These are phyloP conservation scores for Xerus rutilus DNA, from an alignment of 2,797 vertebrate genomes.

Conservation along the genomic window DNA sequence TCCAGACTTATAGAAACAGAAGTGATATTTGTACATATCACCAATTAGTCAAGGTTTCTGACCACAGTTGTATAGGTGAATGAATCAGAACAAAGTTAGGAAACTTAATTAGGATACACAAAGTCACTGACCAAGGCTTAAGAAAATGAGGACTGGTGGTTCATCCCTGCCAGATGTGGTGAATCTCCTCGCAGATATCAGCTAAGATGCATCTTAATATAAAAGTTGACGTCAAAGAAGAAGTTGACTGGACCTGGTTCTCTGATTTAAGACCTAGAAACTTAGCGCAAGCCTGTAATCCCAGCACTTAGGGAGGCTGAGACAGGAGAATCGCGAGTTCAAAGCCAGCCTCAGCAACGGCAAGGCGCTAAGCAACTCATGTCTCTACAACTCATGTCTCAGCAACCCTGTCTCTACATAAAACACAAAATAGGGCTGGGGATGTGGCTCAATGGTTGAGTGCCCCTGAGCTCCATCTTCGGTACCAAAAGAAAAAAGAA, in stretches of 20 bases:
- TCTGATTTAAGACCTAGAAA: constrained; percentile 6
- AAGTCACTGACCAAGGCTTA: background rate
- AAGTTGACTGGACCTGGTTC: background rate
- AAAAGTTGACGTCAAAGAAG: background rate
- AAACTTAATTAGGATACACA: background rate
- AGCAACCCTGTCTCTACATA: no score
- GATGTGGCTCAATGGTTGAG: no score
- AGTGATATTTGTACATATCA: background rate
- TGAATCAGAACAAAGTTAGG: constrained; percentile 7
- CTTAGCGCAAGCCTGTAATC: no score
- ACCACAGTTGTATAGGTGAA: background rate
- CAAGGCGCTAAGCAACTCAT: no score
- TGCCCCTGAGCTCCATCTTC: no score
- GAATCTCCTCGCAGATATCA: background rate
- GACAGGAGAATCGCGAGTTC: no score
- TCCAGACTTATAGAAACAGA: background rate
- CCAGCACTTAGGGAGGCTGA: no score
- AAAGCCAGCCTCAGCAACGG: no score
- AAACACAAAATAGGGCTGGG: no score
- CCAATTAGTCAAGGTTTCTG: background rate
- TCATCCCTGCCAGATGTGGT: background rate
- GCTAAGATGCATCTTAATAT: background rate
- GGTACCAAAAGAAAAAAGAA: no score
- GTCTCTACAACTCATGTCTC: no score
- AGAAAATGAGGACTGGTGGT: background rate